Conservation (phyloP, 2,888 invertebrate species). For the Strigamia maritima region DNA sequence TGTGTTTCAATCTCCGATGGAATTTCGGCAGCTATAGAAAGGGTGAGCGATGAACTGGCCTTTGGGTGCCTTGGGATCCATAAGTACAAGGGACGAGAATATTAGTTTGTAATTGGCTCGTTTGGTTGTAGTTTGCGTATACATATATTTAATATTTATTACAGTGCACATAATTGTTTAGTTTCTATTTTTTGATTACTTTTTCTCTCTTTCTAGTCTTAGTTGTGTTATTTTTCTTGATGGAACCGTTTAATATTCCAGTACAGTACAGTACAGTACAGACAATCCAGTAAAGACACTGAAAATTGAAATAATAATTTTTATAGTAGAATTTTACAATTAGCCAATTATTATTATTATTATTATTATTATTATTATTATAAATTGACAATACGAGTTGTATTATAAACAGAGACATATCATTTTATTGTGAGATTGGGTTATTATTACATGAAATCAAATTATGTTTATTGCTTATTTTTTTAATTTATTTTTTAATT, state of each 20-base stretch:
- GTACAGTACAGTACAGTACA: not conserved
- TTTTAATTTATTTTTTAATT: not conserved
- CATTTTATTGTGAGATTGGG: not conserved
- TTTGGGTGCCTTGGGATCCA: not conserved
- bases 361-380: not conserved
- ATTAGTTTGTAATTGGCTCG: not conserved
- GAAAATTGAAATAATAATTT: too few relatives aligned
- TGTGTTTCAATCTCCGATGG: not conserved
- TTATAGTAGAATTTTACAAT: not conserved
- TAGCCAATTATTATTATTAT: too few relatives aligned
- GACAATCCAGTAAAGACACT: not conserved
- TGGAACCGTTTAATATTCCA: not conserved
- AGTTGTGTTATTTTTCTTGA: not conserved
- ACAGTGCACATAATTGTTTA: not conserved
- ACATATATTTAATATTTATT: not conserved
- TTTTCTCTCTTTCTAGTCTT: not conserved
- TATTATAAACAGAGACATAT: not conserved
- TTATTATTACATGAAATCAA: not conserved
- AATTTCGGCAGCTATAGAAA: not conserved
- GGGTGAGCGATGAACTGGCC: not conserved
- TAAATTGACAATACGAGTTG: not conserved
- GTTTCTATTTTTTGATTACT: not conserved
- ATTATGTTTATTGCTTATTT: not conserved
- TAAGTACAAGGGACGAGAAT: too few relatives aligned
- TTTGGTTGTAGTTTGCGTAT: not conserved